phyloP scores from a whole-genome alignment of 2,113 vertebrate species.

The Felis catus region F.catus_Fca126_mat1.0 CM031419.1:92963501-92964000 shows the following conservation, averaged over 20 bases:
- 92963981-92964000: slow-evolving; percentile 44
- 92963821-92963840: slow-evolving; percentile 48
- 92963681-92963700: slow-evolving; percentile 49
- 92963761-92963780: slow-evolving; percentile 42
- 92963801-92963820: slow-evolving; percentile 24
- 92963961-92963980: background rate
- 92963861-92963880: slow-evolving; percentile 27
- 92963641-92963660: background rate
- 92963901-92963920: background rate
- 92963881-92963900: slow-evolving; percentile 26
- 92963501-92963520: background rate
- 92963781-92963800: slow-evolving; percentile 45
- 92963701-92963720: slow-evolving; percentile 23
- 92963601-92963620: slow-evolving; percentile 4
- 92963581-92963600: background rate
- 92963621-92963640: background rate
- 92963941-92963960: slow-evolving; percentile 37
- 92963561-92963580: background rate
- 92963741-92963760: background rate
- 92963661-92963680: background rate
- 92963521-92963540: slow-evolving; percentile 7
- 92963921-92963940: slow-evolving; percentile 47
- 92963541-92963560: slow-evolving; percentile 7
- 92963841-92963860: background rate
- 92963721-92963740: background rate